Percentiles rank a stretch among this genome's conserved stretches.
Evolutionary conservation across 2,888 invertebrate species (phyloP).

Genomic region (Bugulina stolonifera): DNA sequence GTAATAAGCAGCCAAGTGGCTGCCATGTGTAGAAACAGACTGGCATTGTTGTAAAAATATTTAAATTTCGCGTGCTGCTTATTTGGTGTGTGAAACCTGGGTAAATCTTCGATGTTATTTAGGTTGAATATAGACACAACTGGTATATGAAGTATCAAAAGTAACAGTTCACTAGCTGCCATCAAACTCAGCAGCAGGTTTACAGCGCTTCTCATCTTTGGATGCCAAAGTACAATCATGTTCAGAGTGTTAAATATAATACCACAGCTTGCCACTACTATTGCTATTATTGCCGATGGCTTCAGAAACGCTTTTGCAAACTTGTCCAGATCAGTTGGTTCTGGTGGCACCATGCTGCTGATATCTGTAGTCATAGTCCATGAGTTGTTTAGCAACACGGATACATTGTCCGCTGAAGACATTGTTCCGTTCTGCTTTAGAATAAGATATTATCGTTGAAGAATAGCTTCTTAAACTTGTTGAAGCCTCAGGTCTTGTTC

Average conservation of each 20-base stretch:
- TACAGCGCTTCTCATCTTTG: conserved; percentile 22
- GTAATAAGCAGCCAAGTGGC: conserved; percentile 21
- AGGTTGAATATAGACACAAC: background rate
- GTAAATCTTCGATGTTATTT: background rate
- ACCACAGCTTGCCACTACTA: background rate
- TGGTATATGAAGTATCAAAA: conserved; percentile 11
- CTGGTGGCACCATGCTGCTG: background rate
- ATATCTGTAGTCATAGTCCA: background rate
- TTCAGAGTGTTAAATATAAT: conserved; percentile 10
- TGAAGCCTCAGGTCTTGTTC: too few species aligned
- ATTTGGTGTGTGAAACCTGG: conserved; percentile 6
- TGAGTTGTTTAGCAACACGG: too few species aligned
- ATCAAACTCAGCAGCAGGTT: conserved; percentile 23
- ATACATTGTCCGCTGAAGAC: too few species aligned
- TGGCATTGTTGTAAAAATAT: background rate
- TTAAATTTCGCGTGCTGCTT: background rate
- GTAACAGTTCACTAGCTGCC: background rate
- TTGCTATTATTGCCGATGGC: background rate
- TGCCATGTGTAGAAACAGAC: background rate
- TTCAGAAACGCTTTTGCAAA: conserved; percentile 1
- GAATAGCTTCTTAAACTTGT: too few species aligned
- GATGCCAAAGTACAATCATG: conserved; percentile 8
- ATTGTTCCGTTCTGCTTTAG: too few species aligned
- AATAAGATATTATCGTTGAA: too few species aligned
- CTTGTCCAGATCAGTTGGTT: background rate